These are phyloP conservation scores for Drosophila lutescens DNA, from an alignment of 2,888 invertebrate species.

Conservation along the genomic window DNA sequence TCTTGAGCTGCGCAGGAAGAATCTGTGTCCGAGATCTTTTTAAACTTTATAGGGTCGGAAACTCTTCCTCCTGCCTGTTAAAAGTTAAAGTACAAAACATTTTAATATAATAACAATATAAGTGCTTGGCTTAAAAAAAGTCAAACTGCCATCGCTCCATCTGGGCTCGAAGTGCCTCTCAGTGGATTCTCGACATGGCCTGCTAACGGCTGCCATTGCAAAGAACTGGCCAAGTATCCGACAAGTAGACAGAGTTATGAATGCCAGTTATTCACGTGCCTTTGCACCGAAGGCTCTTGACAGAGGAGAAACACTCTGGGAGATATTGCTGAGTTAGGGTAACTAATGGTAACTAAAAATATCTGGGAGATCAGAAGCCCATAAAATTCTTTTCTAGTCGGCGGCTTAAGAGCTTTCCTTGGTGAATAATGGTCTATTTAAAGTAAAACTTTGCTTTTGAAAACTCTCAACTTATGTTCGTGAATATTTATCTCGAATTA, in stretches of 20 bases:
- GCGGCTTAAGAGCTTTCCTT: conserved; percentile 20
- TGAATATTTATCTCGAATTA: conserved; percentile 27
- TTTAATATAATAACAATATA: too few species aligned
- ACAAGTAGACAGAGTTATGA: conserved; percentile 36
- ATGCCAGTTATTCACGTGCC: conserved; percentile 11
- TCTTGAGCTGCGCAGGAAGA: too few species aligned
- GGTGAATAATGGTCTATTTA: conserved; percentile 19
- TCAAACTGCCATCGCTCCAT: background rate
- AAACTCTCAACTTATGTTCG: conserved; percentile 25
- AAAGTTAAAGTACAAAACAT: too few species aligned
- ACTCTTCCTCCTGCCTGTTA: too few species aligned
- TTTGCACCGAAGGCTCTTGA: conserved; percentile 1
- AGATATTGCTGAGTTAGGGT: background rate
- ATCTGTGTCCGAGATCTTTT: too few species aligned
- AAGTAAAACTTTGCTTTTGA: conserved; percentile 22
- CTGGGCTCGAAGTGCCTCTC: conserved; percentile 8
- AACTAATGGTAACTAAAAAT: background rate
- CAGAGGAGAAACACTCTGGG: conserved; percentile 9
- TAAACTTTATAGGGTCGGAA: too few species aligned
- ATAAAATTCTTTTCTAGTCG: conserved; percentile 17
- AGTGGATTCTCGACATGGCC: conserved; percentile 12
- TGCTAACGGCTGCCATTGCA: conserved; percentile 32
- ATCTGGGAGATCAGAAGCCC: conserved; percentile 5
- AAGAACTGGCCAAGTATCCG: conserved; percentile 32
- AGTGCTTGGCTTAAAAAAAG: background rate